Conservation (phyloP, 37 sponge, comb jelly and placozoan genomes). For the Spongia lamella region DNA sequence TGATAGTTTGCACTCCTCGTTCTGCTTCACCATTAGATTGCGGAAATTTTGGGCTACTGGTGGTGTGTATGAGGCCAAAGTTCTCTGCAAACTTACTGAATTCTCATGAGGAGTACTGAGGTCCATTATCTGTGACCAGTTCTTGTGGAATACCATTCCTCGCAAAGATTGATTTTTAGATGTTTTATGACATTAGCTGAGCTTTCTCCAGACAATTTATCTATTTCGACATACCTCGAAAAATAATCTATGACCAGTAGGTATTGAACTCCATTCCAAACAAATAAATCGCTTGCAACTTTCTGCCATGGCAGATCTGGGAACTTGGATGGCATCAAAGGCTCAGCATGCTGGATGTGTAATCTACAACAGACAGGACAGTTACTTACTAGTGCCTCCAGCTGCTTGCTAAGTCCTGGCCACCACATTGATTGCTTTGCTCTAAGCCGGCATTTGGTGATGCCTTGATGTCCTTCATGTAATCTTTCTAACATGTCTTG, state of each 20-base stretch:
- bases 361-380: background rate
- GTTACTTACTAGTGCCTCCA: background rate
- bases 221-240: slow-evolving; percentile 10
- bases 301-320: slow-evolving; percentile 24
- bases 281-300: slow-evolving; percentile 3
- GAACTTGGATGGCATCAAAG: slow-evolving; percentile 2
- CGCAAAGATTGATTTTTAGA: background rate
- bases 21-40: slow-evolving; percentile 8
- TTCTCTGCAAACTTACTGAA: background rate
- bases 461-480: background rate
- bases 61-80: background rate
- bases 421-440: background rate
- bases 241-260: slow-evolving; percentile 22
- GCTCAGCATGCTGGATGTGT: background rate
- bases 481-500: background rate
- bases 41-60: background rate
- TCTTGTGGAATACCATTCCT: background rate
- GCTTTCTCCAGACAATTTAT: background rate
- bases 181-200: slow-evolving; percentile 2
- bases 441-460: no score
- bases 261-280: slow-evolving; percentile 1
- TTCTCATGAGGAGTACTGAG: background rate
- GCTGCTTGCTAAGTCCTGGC: slow-evolving; percentile 1
- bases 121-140: slow-evolving; percentile 1
- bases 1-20: background rate